Evolutionary conservation across 2,797 vertebrate species (phyloP).

Genomic region (Myioborus melanocephalus): DNA sequence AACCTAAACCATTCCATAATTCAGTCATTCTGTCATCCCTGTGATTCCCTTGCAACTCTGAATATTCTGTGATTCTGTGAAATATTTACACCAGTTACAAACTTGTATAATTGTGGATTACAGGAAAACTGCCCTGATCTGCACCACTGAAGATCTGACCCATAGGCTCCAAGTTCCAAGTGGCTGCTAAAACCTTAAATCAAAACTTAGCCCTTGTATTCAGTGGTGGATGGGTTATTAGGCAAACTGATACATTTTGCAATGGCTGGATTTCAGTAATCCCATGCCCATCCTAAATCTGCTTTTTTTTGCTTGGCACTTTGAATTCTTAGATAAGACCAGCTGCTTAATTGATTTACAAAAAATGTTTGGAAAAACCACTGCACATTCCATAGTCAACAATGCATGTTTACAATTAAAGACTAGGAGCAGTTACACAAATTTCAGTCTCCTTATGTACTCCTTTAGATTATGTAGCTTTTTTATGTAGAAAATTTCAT

Average conservation of each 20-base stretch:
- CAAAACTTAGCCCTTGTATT: background rate
- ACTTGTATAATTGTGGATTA: background rate
- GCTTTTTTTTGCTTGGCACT: background rate
- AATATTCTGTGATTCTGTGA: background rate
- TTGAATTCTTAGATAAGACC: background rate
- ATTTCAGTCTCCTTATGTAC: background rate
- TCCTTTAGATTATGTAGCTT: background rate
- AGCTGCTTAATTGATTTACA: background rate
- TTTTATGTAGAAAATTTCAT: background rate
- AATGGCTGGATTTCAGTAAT: background rate
- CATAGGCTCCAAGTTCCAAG: background rate
- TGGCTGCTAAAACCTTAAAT: background rate
- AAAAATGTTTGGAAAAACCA: background rate
- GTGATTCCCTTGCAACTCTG: background rate
- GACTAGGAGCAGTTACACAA: background rate
- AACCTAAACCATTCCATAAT: background rate
- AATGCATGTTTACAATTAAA: background rate
- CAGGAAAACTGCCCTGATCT: background rate
- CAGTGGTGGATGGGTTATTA: background rate
- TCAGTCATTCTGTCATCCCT: background rate
- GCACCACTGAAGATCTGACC: background rate
- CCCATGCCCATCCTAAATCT: background rate
- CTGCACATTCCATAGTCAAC: background rate
- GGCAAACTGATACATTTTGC: background rate
- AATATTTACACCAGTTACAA: background rate